Conservation (phyloP, 2,888 invertebrate species). For the Sepioteuthis lessoniana region DNA sequence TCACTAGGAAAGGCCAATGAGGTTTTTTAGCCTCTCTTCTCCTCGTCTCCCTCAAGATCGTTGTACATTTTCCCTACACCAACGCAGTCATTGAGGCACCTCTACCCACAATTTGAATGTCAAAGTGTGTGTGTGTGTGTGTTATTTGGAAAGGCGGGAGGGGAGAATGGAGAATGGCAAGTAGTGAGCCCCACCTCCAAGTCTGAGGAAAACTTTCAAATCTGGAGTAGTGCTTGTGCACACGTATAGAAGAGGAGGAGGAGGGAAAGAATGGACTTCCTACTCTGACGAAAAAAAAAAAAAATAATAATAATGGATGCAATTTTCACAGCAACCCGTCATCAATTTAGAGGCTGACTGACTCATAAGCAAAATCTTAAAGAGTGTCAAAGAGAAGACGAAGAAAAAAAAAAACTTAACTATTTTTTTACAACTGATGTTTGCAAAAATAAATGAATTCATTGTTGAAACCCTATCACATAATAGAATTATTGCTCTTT, state of each 20-base stretch:
- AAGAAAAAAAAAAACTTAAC: neutral
- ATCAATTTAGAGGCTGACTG: neutral
- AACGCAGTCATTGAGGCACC: neutral
- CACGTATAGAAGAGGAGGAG: neutral
- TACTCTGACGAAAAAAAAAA: neutral
- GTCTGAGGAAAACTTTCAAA: too few relatives aligned
- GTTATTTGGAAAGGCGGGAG: neutral
- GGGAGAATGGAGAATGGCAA: neutral
- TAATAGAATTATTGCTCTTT: too few relatives aligned
- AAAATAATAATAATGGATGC: neutral
- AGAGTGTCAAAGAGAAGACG: neutral
- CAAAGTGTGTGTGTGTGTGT: neutral
- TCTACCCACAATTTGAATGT: neutral
- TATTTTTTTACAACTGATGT: too few relatives aligned
- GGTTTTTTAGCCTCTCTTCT: too few relatives aligned
- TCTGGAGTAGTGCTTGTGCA: neutral
- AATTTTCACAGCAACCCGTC: slow-evolving; percentile 1
- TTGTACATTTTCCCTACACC: too few relatives aligned
- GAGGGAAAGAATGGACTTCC: neutral
- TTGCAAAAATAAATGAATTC: neutral
- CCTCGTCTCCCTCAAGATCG: too few relatives aligned
- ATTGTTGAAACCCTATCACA: neutral
- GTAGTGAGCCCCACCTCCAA: neutral
- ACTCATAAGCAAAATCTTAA: neutral
- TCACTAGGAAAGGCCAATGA: too few relatives aligned